Percentiles rank a stretch among this genome's conserved stretches.
phyloP scores from a whole-genome alignment of 2,797 vertebrate species.

The Hippocampus kuda region DNA sequence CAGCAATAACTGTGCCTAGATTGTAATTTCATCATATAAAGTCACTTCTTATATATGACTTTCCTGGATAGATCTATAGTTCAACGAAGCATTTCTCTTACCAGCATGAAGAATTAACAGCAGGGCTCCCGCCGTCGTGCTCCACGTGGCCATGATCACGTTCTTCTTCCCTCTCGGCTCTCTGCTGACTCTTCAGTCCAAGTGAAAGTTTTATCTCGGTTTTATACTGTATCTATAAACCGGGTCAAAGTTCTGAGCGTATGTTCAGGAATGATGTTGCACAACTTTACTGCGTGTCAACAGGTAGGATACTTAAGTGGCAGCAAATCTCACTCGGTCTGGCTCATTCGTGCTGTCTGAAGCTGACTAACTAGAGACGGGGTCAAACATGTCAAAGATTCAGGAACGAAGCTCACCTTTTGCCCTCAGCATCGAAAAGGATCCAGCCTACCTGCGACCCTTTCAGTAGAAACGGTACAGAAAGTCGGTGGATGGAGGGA shows the following conservation, averaged over 20 bases:
- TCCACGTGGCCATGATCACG: conserved; percentile 50
- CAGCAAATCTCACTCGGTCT: background rate
- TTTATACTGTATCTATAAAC: background rate
- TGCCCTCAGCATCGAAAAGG: too few relatives aligned
- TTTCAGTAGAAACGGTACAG: background rate
- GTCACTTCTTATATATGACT: background rate
- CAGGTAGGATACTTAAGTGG: background rate
- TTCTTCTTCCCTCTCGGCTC: conserved; percentile 1
- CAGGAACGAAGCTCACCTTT: background rate
- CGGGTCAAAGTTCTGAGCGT: conserved; percentile 29
- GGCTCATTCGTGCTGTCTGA: background rate
- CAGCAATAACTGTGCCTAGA: too few relatives aligned
- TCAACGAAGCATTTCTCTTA: conserved; percentile 31
- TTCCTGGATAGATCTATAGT: background rate
- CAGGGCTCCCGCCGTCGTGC: conserved; percentile 32
- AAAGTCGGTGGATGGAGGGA: background rate
- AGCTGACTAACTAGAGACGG: background rate
- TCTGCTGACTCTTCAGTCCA: conserved; percentile 41
- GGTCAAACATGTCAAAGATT: background rate
- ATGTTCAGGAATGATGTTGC: background rate
- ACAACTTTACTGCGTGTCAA: background rate
- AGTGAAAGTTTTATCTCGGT: conserved; percentile 40
- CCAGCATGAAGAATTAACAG: conserved; percentile 54
- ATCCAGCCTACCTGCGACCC: too few relatives aligned
- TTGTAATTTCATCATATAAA: too few relatives aligned